These are phyloP conservation scores for Ophiodon elongatus DNA, from an alignment of 2,113 vertebrate species.

Conservation along the genomic window DNA sequence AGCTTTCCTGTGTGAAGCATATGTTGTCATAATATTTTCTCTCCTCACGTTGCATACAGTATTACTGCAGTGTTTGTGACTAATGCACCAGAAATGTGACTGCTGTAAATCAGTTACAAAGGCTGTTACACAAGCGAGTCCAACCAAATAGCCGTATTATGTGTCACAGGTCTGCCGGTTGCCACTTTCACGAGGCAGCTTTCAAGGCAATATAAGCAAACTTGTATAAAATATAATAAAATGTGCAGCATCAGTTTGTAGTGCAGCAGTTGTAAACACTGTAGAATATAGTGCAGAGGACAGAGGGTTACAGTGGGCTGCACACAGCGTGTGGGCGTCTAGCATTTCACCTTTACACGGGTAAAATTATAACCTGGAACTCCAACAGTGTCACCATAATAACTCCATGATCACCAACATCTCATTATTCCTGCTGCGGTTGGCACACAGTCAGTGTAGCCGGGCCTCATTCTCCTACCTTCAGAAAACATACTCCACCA, in stretches of 20 bases:
- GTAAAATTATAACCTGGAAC: neutral
- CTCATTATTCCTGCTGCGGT: neutral
- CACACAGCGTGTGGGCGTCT: neutral
- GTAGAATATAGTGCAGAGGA: constrained; percentile 5
- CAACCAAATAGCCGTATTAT: neutral
- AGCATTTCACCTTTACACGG: neutral
- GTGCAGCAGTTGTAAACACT: constrained; percentile 15
- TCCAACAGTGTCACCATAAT: too few species aligned
- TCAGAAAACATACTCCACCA: neutral
- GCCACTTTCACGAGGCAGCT: constrained; percentile 2
- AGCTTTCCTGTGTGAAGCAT: too few species aligned
- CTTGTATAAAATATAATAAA: neutral
- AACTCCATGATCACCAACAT: neutral
- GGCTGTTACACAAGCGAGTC: neutral
- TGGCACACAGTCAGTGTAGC: neutral
- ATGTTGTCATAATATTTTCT: neutral
- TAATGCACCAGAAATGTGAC: neutral
- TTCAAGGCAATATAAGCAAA: constrained; percentile 4
- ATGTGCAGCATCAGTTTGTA: neutral
- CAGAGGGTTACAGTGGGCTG: neutral
- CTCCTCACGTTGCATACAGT: neutral
- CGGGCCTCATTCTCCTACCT: too few species aligned
- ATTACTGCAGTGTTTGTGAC: constrained; percentile 1
- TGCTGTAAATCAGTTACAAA: constrained; percentile 6
- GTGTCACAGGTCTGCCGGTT: neutral